Evolutionary conservation across 1,140 invertebrate species (phyloP), one percentile per base, ranked within the genome.

Genomic region (Cyclina sinensis): DNA sequence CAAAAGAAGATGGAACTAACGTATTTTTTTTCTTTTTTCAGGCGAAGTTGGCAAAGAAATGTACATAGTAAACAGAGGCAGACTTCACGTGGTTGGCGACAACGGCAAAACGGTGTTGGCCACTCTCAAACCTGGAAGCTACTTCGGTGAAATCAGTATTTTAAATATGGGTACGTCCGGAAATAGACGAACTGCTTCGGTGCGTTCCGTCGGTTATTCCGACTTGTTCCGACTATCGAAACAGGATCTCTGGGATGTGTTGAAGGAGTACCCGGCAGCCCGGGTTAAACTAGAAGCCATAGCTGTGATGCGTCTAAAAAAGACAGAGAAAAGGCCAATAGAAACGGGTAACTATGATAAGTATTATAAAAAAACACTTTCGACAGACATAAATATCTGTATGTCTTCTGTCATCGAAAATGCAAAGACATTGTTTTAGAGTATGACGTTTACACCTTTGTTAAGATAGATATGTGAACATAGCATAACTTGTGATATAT

Each of bases 61-160:
- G 99, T 99, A 99, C 96, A 99, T 99, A 96, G 99, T 99, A 91
- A 99, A 99, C 96, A 96, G 99, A 78, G 99, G 99, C 87, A 97
- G 98, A 91, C 97, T 99, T 57, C 98, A 99, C 96, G 99, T 99
- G 90, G 99, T 99, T 46, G 98, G 98, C 24, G 99, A 99, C 96
- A 95, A 95, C 88, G 99, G 99, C 70, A 98, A 98, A 96, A 99
- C 98, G 35, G 99, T 99, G 59, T 96, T 99, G 94, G 99, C 99
- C 90, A 99, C 98, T 86, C 96, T 99, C 0, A 95, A 94, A 92
- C 94, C 94, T n/a, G 99, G 99, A 95, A 99, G 98, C 95, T 99
- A 99, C 97, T 99, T 99, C 96, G 99, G 99, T 92, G 99, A 99
- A 97, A 99, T 99, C 96, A 99, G 98, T 96, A 99, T 99, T 96